phyloP scores from a whole-genome alignment of 2,113 vertebrate genomes.

The Turnix velox region DNA sequence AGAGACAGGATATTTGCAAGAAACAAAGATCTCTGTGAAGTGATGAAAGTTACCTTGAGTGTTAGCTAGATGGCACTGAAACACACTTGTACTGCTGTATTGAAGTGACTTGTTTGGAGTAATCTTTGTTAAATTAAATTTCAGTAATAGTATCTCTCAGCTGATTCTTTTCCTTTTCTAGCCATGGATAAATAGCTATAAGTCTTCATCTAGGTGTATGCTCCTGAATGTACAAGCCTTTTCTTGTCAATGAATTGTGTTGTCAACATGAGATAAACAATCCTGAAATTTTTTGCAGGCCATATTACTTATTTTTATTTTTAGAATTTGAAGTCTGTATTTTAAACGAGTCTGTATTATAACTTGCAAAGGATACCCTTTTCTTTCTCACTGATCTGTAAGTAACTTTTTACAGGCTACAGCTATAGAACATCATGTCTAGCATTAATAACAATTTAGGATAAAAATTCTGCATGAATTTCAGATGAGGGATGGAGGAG shows the following conservation, averaged over 20 bases:
- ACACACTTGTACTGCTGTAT: not conserved
- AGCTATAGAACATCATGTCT: not conserved
- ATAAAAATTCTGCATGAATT: not conserved
- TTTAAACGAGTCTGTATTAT: not conserved
- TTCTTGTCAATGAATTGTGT: not conserved
- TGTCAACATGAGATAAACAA: not conserved
- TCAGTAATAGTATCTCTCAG: not conserved
- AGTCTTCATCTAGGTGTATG: not conserved
- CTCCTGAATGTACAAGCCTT: not conserved
- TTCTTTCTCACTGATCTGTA: not conserved
- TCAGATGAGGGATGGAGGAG: not conserved
- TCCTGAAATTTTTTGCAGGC: not conserved
- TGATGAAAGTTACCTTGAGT: not conserved
- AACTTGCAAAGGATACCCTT: not conserved
- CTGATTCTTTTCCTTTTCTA: not conserved
- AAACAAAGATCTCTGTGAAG: not conserved
- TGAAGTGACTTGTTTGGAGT: not conserved
- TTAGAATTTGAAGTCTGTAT: not conserved
- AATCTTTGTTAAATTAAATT: not conserved
- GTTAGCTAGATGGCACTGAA: conserved; percentile 45
- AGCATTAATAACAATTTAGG: not conserved
- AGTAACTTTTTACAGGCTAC: not conserved
- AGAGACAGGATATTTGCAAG: not conserved
- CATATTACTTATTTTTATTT: not conserved
- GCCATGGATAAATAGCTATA: not conserved